A percentile compares a stretch with the other conserved stretches of the same genome.
Evolutionary conservation across 2,888 invertebrate genomes (phyloP).

Genomic region (Cylindroiulus punctatus): DNA sequence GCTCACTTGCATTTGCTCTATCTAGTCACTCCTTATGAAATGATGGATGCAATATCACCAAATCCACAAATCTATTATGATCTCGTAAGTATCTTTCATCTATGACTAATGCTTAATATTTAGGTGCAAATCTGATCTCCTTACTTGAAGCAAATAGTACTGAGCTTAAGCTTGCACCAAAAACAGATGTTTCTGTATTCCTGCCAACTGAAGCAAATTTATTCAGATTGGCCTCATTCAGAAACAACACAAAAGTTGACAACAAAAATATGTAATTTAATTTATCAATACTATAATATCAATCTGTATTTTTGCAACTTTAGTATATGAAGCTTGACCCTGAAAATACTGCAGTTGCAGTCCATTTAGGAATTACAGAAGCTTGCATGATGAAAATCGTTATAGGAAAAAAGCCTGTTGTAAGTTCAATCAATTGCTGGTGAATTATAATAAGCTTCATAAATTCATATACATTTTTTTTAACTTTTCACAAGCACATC

Average conservation of each 20-base stretch:
- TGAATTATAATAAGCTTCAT: too few relatives aligned
- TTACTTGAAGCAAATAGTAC: not conserved
- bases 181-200: not conserved
- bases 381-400: slow-evolving; percentile 75
- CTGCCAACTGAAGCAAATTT: not conserved
- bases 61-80: slow-evolving; percentile 71
- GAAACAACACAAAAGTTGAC: not conserved
- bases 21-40: slow-evolving; percentile 83
- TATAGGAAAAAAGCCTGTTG: slow-evolving; percentile 75
- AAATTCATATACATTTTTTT: too few relatives aligned
- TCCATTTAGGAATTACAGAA: slow-evolving; percentile 81
- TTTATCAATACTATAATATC: too few relatives aligned
- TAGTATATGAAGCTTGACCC: slow-evolving; percentile 74
- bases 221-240: not conserved
- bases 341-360: slow-evolving; percentile 77
- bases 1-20: slow-evolving; percentile 88
- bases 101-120: not conserved
- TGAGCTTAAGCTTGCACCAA: slow-evolving; percentile 12
- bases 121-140: not conserved
- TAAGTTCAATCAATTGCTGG: too few relatives aligned
- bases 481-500: slow-evolving; percentile 70
- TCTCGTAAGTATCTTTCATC: slow-evolving; percentile 69
- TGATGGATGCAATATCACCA: slow-evolving; percentile 71
- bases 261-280: slow-evolving; percentile 28
- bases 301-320: slow-evolving; percentile 60